Evolutionary conservation across 2,888 invertebrate genomes (phyloP).

Genomic region (Ophonus ardosiacus): DNA sequence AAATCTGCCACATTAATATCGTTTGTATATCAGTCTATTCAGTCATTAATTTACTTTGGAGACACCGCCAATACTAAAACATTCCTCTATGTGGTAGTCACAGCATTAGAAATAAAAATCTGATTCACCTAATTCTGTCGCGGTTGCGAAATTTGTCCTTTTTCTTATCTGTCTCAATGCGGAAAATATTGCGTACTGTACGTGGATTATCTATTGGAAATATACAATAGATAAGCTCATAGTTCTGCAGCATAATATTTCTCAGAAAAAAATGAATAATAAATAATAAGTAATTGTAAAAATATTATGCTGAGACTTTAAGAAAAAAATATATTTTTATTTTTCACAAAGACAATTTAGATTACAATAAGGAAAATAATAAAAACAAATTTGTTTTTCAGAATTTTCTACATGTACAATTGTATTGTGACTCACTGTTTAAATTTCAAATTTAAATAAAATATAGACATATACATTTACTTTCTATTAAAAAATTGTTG

Average conservation of each 20-base stretch:
- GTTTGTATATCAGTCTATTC: constrained; percentile 11
- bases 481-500: too few relatives aligned
- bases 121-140: constrained; percentile 58
- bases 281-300: too few relatives aligned
- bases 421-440: too few relatives aligned
- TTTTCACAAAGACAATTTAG: too few relatives aligned
- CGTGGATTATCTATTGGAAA: neutral
- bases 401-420: too few relatives aligned
- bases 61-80: constrained; percentile 44
- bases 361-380: too few relatives aligned
- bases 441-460: too few relatives aligned
- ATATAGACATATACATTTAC: too few relatives aligned
- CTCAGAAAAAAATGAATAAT: neutral
- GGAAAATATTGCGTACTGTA: constrained; percentile 10
- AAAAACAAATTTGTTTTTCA: too few relatives aligned
- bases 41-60: constrained; percentile 49
- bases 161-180: constrained; percentile 22
- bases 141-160: constrained; percentile 43
- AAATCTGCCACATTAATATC: neutral
- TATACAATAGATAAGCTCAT: neutral
- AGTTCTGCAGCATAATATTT: neutral
- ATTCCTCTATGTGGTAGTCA: constrained; percentile 49
- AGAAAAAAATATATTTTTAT: too few relatives aligned
- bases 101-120: constrained; percentile 47
- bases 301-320: too few relatives aligned